A percentile compares a stretch with the other conserved stretches of the same genome.
Conservation (phyloP, 2,888 invertebrate genomes). For the Drosophila pegasa region DNA sequence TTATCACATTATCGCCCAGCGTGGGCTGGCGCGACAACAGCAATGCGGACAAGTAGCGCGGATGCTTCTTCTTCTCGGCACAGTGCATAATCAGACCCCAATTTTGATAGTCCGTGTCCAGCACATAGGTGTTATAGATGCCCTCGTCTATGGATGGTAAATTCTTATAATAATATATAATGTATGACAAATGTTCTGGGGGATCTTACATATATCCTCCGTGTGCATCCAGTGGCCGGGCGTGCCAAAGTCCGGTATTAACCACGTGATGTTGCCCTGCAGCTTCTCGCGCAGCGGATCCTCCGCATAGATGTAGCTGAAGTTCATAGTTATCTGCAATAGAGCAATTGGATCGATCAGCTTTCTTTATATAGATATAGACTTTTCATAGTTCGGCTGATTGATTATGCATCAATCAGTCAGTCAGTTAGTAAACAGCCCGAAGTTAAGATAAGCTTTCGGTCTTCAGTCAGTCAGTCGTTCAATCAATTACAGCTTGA, state of each 20-base stretch:
- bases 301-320: constrained; percentile 93
- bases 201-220: constrained; percentile 92
- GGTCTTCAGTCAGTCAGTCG: not conserved
- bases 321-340: constrained; percentile 93
- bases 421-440: too few species aligned
- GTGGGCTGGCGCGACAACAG: constrained; percentile 89
- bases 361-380: too few species aligned
- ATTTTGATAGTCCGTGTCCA: constrained; percentile 93
- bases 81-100: constrained; percentile 94
- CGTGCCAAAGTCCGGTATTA: constrained; percentile 89
- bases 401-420: not conserved
- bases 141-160: constrained; percentile 89
- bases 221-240: constrained; percentile 95
- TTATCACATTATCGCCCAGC: constrained; percentile 87
- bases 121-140: constrained; percentile 93
- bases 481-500: too few species aligned
- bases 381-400: too few species aligned
- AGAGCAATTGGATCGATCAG: not conserved
- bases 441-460: too few species aligned
- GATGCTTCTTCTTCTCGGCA: constrained; percentile 92
- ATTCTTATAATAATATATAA: not conserved
- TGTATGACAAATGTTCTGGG: too few species aligned
- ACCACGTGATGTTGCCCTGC: constrained; percentile 94
- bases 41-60: constrained; percentile 93
- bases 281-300: constrained; percentile 93